A percentile compares a stretch with the other conserved stretches of the same genome.
Evolutionary conservation across 1,140 invertebrate species (phyloP).

Genomic region (Heliconius nattereri): DNA sequence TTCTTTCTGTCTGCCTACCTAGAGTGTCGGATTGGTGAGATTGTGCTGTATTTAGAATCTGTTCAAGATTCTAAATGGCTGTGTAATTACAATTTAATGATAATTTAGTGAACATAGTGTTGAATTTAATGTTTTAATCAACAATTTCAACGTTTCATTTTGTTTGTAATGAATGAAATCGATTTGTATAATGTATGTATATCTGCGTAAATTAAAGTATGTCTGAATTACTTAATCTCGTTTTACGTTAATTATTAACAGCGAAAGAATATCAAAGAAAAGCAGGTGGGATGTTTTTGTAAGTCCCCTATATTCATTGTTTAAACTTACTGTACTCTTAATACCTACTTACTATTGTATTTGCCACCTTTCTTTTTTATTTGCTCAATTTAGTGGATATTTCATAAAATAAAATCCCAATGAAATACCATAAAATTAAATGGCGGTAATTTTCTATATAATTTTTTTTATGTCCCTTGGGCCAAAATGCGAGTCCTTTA

Average conservation of each 20-base stretch:
- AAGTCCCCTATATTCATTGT: neutral
- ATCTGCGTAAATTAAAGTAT: neutral
- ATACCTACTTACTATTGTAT: too few species aligned
- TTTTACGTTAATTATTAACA: neutral
- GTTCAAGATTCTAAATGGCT: neutral
- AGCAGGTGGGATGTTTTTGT: neutral
- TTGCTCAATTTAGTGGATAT: too few species aligned
- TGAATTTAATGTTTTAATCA: neutral
- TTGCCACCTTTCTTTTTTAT: too few species aligned
- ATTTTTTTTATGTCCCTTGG: neutral
- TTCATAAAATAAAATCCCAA: too few species aligned
- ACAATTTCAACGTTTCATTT: neutral
- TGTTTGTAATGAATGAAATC: neutral
- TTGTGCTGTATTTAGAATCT: neutral
- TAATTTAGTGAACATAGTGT: neutral
- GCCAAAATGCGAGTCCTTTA: neutral
- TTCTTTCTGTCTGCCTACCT: too few species aligned
- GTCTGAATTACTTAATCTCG: neutral
- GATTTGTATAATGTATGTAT: neutral
- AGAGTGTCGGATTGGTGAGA: too few species aligned
- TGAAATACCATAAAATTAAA: neutral
- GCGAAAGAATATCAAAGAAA: neutral
- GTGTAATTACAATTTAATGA: conserved; percentile 6
- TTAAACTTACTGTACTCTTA: too few species aligned
- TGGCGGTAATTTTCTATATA: neutral